These are phyloP conservation scores for Pocota personata DNA, from an alignment of 2,888 invertebrate species.

Conservation along the genomic window DNA sequence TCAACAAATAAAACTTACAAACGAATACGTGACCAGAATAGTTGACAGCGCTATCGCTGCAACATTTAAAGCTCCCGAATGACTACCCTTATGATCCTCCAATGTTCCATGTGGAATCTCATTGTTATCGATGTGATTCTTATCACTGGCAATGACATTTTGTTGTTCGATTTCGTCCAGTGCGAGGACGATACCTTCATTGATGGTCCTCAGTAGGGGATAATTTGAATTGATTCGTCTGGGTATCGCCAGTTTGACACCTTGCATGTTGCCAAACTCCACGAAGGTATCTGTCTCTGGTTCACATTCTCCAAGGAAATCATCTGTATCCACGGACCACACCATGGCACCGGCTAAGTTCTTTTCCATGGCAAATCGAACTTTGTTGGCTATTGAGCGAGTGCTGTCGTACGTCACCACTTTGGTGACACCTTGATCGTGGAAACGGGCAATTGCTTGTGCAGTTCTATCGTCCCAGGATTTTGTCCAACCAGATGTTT, in stretches of 20 bases:
- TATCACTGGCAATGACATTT: conserved; percentile 43
- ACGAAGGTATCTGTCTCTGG: conserved; percentile 83
- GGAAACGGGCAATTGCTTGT: conserved; percentile 83
- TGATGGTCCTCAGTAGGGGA: conserved; percentile 89
- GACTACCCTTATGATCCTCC: conserved; percentile 77
- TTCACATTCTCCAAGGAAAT: conserved; percentile 89
- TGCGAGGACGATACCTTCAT: conserved; percentile 86
- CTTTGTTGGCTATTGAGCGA: conserved; percentile 89
- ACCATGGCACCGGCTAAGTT: conserved; percentile 92
- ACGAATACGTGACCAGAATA: conserved; percentile 69
- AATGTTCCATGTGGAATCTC: conserved; percentile 81
- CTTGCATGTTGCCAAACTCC: conserved; percentile 81
- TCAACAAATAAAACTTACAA: conserved; percentile 68
- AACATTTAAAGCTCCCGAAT: conserved; percentile 67
- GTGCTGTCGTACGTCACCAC: conserved; percentile 91
- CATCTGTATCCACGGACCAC: conserved; percentile 95
- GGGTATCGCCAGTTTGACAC: conserved; percentile 76
- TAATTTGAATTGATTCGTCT: conserved; percentile 84
- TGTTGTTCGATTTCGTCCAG: conserved; percentile 84
- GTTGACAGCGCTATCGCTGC: conserved; percentile 51
- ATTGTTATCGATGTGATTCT: conserved; percentile 80
- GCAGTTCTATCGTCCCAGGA: conserved; percentile 87
- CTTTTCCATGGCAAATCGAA: conserved; percentile 86
- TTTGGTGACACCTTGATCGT: conserved; percentile 85
- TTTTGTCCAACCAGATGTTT: conserved; percentile 86